A percentile compares a stretch with the other conserved stretches of the same genome.
phyloP scores from a whole-genome alignment of 53 echinoderm and acorn worm species.

The Hippasteria phrygiana region DNA sequence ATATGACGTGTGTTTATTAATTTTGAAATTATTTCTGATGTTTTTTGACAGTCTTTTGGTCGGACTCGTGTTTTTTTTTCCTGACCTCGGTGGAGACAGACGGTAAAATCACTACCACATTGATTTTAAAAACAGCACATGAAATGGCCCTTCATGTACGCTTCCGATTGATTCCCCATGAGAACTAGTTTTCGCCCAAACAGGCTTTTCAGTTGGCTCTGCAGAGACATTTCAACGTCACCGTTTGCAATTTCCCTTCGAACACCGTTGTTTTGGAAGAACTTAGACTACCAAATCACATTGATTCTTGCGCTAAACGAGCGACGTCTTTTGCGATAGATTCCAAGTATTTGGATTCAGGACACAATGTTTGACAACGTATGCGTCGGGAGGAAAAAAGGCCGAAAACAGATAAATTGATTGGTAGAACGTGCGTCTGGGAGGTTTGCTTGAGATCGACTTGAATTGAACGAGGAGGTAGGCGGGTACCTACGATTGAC shows the following conservation, averaged over 20 bases:
- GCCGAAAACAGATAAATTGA: slow-evolving; percentile 37
- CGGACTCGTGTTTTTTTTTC: no score
- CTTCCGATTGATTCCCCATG: no score
- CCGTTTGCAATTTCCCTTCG: not conserved
- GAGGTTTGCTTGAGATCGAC: not conserved
- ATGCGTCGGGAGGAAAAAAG: not conserved
- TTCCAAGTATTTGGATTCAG: not conserved
- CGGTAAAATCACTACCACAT: no score
- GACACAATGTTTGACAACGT: not conserved
- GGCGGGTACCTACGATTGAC: not conserved
- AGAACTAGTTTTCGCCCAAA: no score
- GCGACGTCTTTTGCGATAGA: not conserved
- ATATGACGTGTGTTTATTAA: no score
- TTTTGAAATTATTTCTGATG: no score
- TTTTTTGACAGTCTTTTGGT: no score
- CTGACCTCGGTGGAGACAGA: no score
- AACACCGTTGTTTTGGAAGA: not conserved
- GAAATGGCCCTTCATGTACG: no score
- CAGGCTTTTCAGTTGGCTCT: no score
- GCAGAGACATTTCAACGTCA: no score
- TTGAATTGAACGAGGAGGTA: not conserved
- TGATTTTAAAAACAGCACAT: no score
- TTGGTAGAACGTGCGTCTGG: slow-evolving; percentile 34
- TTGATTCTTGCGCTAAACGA: not conserved
- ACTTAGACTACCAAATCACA: not conserved